A percentile compares a stretch with the other conserved stretches of the same genome.
Evolutionary conservation across 2,888 invertebrate species (phyloP).

Genomic region (Cyclophora punctaria): DNA sequence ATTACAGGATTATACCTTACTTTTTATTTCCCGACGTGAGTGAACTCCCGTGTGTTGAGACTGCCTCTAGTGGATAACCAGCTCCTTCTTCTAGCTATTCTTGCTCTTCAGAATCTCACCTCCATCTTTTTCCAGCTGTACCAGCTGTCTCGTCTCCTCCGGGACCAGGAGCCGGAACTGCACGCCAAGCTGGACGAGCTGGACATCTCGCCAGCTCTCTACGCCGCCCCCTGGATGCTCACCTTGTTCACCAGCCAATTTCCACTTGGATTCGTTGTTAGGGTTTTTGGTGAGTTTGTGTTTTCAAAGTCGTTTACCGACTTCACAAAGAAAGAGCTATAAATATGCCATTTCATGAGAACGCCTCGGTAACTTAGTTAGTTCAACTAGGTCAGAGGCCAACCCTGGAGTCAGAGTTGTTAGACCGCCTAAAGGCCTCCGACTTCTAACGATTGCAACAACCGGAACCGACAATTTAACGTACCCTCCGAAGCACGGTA

Average conservation of each 20-base stretch:
- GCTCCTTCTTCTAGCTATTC: background rate
- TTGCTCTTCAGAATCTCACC: background rate
- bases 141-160: slow-evolving; percentile 92
- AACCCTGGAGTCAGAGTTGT: too few relatives aligned
- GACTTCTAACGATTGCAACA: too few relatives aligned
- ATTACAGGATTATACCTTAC: too few relatives aligned
- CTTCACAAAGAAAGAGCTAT: slow-evolving; percentile 10
- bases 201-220: slow-evolving; percentile 94
- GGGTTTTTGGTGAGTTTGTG: slow-evolving; percentile 86
- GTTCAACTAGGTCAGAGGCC: too few relatives aligned
- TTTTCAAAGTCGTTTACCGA: background rate
- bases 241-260: slow-evolving; percentile 98
- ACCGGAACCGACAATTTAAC: too few relatives aligned
- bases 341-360: too few relatives aligned
- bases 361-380: too few relatives aligned
- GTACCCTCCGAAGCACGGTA: too few relatives aligned
- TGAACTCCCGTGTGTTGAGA: too few relatives aligned
- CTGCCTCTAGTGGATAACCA: background rate
- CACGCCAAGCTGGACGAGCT: slow-evolving; percentile 90
- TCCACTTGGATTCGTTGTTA: slow-evolving; percentile 94
- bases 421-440: too few relatives aligned
- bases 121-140: slow-evolving; percentile 79
- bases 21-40: too few relatives aligned
- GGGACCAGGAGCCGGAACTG: slow-evolving; percentile 89
- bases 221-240: slow-evolving; percentile 97